Evolutionary conservation across 2,888 invertebrate species (phyloP).

Genomic region (Apodemia duryi): DNA sequence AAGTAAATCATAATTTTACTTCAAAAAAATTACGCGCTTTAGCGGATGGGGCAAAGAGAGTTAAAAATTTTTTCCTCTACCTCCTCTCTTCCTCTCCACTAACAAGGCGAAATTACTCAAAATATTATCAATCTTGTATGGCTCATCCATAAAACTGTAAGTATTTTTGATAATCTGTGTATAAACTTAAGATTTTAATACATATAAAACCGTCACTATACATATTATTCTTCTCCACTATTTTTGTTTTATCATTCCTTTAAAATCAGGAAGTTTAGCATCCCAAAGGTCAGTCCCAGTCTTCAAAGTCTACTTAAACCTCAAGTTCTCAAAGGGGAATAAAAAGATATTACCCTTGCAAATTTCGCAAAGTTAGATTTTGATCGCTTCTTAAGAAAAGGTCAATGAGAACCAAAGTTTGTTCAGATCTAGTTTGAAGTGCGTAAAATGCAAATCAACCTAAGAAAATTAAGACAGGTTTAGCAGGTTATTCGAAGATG

Average conservation of each 20-base stretch:
- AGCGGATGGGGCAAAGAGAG: too few relatives aligned
- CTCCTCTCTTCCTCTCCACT: too few relatives aligned
- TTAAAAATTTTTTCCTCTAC: too few relatives aligned
- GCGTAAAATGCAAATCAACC: slow-evolving; percentile 42
- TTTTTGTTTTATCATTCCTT: background rate
- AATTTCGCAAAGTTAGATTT: slow-evolving; percentile 41
- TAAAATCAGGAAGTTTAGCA: slow-evolving; percentile 31
- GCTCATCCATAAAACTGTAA: too few relatives aligned
- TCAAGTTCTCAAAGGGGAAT: slow-evolving; percentile 60
- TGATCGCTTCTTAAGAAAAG: slow-evolving; percentile 51
- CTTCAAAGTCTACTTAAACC: slow-evolving; percentile 48
- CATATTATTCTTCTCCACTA: too few relatives aligned
- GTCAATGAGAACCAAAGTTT: slow-evolving; percentile 45
- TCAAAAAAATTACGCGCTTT: too few relatives aligned
- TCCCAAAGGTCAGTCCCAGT: slow-evolving; percentile 36
- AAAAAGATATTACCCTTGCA: slow-evolving; percentile 59
- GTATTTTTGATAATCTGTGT: too few relatives aligned
- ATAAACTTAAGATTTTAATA: too few relatives aligned
- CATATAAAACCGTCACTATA: too few relatives aligned
- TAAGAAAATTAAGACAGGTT: slow-evolving; percentile 46
- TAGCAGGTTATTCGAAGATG: background rate
- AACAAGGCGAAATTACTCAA: too few relatives aligned
- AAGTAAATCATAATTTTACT: too few relatives aligned
- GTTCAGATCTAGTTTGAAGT: slow-evolving; percentile 37
- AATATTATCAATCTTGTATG: too few relatives aligned